A percentile compares a stretch with the other conserved stretches of the same genome.
phyloP scores from a whole-genome alignment of 2,113 vertebrate genomes.

The Ochotona princeps region DNA sequence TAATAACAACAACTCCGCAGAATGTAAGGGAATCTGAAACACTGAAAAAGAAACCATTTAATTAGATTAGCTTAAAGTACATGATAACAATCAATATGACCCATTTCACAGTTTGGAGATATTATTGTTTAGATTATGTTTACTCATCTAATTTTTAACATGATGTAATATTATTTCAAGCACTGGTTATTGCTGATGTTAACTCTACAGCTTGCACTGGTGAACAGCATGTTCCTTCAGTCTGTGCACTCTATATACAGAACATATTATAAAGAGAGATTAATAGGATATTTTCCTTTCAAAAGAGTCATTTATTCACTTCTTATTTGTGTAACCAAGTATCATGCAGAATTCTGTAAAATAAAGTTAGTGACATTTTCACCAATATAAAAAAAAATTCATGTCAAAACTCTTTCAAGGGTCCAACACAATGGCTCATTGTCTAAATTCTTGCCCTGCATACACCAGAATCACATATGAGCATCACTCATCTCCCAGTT shows the following conservation, averaged over 20 bases:
- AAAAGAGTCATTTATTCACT: background rate
- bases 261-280: background rate
- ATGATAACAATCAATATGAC: background rate
- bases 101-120: background rate
- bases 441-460: too few relatives aligned
- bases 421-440: too few relatives aligned
- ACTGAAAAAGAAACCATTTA: background rate
- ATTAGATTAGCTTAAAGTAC: background rate
- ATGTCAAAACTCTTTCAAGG: background rate
- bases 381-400: background rate
- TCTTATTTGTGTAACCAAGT: background rate
- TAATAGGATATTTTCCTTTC: background rate
- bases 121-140: background rate
- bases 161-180: background rate
- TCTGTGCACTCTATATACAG: background rate
- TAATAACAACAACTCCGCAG: background rate
- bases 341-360: background rate
- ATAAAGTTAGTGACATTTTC: background rate
- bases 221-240: rapidly evolving
- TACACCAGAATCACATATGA: too few relatives aligned
- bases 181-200: background rate
- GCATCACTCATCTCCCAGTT: too few relatives aligned
- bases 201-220: too few relatives aligned
- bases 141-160: background rate
- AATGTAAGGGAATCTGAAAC: background rate